Evolutionary conservation across 2,797 vertebrate species (phyloP), one percentile per base, ranked within the genome.

Genomic region (Lacerta bilineata): DNA sequence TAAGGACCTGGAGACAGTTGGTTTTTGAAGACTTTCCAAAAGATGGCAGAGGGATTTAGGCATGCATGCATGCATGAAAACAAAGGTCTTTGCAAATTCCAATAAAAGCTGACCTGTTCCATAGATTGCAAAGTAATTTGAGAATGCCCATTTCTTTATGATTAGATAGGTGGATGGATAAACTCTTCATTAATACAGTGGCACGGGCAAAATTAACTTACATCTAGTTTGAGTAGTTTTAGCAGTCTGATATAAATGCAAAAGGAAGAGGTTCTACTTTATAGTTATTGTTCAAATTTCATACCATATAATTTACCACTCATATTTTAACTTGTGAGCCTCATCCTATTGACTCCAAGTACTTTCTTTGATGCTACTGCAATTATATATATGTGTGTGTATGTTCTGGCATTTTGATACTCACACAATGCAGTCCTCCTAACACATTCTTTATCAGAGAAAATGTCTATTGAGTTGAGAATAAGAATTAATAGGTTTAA

Each of bases 221-320:
- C 13, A 74, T 87, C 50, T 11, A 41, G 27, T 64, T 7, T 81
- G 77, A 85, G 87, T 43, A 41, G 55, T 36, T 71, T 36, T 78
- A 79, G 79, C 46, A 11, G 25, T 36, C 27, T 85, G 77, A 83
- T 71, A 72, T 10, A 55, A 68, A 83, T 78, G 55, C 27, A 39
- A 91, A 87, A 46, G 83, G 23, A 80, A 88, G 27, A 27, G 85
- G 64, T 39, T 81, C 2, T 86, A 3, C 83, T 25, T 76, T 3
- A 41, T 79, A 4, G 9, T 39, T 5, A 83, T 90, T 86, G 71
- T 39, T 25, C 4, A 29, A 86, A 46, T 88, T 91, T 89, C 84
- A 90, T 90, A 83, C 33, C 74, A 83, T 36, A 41, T 87, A 91
- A 89, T 87, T 92, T 92, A 20, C n/a, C 2, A 84, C 81, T 88